Conservation (phyloP, 2,113 vertebrate genomes). For the Mormyrus iriodes region DNA sequence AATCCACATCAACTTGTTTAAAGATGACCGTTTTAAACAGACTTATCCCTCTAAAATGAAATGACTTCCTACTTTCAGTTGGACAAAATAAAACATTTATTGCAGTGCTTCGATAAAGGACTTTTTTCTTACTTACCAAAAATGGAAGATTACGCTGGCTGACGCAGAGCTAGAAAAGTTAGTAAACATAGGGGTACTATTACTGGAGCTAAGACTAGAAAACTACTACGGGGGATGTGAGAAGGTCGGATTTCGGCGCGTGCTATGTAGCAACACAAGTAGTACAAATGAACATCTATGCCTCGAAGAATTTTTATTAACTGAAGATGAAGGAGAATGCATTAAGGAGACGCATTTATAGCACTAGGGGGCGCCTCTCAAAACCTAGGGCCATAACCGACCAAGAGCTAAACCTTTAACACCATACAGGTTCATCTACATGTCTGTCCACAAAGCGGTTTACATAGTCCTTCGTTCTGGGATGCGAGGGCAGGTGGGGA, state of each 20-base stretch:
- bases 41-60: constrained; percentile 5
- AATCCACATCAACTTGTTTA: neutral
- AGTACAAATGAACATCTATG: neutral
- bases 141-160: constrained; percentile 10
- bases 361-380: neutral
- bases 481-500: neutral
- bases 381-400: neutral
- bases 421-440: neutral
- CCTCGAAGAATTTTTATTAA: neutral
- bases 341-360: neutral
- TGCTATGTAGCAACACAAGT: neutral
- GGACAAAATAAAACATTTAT: neutral
- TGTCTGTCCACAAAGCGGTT: neutral
- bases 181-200: neutral
- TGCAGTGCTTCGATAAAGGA: neutral
- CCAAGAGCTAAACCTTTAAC: neutral
- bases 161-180: neutral
- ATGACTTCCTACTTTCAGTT: neutral
- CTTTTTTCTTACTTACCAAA: neutral
- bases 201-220: neutral
- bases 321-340: neutral
- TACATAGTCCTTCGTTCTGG: neutral
- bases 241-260: neutral
- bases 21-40: neutral
- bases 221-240: neutral